Conservation (phyloP, 1,140 invertebrate genomes). For the Platorchestia sp. region DNA sequence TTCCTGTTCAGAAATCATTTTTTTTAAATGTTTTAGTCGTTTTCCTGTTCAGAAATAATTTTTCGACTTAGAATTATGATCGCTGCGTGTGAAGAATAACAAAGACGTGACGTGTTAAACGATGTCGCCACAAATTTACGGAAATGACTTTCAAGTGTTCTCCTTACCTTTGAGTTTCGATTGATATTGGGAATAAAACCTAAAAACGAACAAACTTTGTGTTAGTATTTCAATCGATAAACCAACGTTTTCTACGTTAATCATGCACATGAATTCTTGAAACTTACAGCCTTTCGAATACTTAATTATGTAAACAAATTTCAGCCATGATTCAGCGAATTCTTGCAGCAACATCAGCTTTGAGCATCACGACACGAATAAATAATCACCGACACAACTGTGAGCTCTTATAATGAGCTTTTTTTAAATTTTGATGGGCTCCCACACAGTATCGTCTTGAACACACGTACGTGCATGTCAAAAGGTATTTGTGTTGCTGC, state of each 20-base stretch:
- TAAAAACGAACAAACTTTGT: background rate
- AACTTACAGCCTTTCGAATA: background rate
- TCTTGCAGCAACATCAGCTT: too few relatives aligned
- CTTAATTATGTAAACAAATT: background rate
- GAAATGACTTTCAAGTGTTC: background rate
- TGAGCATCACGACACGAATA: background rate
- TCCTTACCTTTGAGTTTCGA: background rate
- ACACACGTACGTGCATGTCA: background rate
- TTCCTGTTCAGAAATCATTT: background rate
- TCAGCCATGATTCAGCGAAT: background rate
- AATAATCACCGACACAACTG: background rate
- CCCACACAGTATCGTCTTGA: background rate
- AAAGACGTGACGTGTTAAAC: background rate
- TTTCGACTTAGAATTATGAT: background rate
- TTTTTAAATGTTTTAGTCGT: background rate
- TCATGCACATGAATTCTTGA: background rate
- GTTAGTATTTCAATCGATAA: background rate
- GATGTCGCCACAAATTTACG: background rate
- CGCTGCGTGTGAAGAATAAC: background rate
- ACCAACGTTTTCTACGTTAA: background rate
- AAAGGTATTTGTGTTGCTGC: background rate
- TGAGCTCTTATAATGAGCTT: background rate
- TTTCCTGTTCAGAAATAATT: background rate
- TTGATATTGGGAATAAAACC: background rate
- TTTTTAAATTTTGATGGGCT: background rate